Base-by-base conservation (phyloP, 2,113 vertebrate genomes). In the Herpailurus yagouaroundi region DNA sequence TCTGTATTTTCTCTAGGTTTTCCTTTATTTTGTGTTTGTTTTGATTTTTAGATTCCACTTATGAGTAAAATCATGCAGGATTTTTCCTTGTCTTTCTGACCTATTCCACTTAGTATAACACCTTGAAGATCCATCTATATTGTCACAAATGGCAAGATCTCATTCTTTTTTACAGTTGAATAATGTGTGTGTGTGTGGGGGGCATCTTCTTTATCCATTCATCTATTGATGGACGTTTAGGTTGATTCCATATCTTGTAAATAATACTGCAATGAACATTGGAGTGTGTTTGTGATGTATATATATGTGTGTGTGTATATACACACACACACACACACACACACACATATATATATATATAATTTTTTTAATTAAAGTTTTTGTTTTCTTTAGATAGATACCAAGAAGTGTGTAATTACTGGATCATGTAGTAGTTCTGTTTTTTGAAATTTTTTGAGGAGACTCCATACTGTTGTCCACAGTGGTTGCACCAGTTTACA, bases 221-320 rank as follows among this genome's bases (percentile, higher is more conserved):
- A 57, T 57, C 55, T 57, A 15, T 57, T 57, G 55, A 18, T 57
- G 55, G 55, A 57, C 19, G n/a, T 69, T 19, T 19, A 69, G 33
- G 68, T n/a, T n/a, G 7, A 33, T 36, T 69, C 68, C 33, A 36
- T 36, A 69, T 69, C 7, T 69, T 69, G 15, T 69, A 69, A 69
- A 69, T n/a, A 69, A 69, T 69, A 7, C 68, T 19, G 1, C 68
- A 69, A 0, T 69, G 68, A 69, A n/a, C 68, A n/a, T 18, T n/a
- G 8, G 33, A 18, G 33, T n/a, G 66, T 69, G 7, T 69, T 16
- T 69, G 3, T 69, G 16, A 1, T 69, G 33, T 9, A 1, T 36
- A 14, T 19, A 7, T 19, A 16, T 69, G 16, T 69, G 16, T 69
- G 6, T 1, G 0, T 63, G 1, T 33, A 33, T 15, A 6, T 16